Evolutionary conservation across 2,888 invertebrate genomes (phyloP), one percentile per base, ranked within the genome.

Genomic region (Nephrotoma appendiculata): DNA sequence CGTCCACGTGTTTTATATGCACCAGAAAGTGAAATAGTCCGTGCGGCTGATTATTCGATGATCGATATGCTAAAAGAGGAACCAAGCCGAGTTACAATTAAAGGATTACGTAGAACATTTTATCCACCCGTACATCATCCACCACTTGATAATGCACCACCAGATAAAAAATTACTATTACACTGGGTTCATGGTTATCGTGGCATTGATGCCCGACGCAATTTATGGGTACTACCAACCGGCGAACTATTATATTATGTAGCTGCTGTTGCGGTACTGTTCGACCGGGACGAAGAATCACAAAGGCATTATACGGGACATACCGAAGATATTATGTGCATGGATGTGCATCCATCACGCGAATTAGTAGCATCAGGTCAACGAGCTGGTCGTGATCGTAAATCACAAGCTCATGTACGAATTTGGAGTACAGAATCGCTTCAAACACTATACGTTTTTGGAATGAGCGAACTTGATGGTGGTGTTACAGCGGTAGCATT

Each of bases 161-260:
- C 98, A 0, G 96, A 97, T 85, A 97, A 97, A 92, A 96, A 97
- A 90, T 92, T 98, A 88, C 95, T 96, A 88, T 93, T 98, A 0
- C 98, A 98, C 90, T 98, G 98, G 98, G 98, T 98, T 95, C 98
- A 97, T 90, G 98, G 98, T 0, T 99, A 98, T 92, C 95, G 98
- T 87, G 98, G 99, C 0, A 95, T 96, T 9, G 98, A 98, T 91
- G 95, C 97, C 5, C 94, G 96, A 11, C 94, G 95, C 89, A 99
- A 99, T 92, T 93, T 99, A 45, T 97, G 98, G 96, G 96, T 97
- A 42, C 92, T 99, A 86, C 98, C 98, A 0, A 98, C 98, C 0
- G 98, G 98, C 0, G 99, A 99, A 91, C 93, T 98, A 7, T 92
- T 98, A 71, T 98, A 98, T 91, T 97, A 95, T 90, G 98, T 98